Evolutionary conservation across 23 tunicate genomes (phyloP).

Genomic region (Ciona savignyi): DNA sequence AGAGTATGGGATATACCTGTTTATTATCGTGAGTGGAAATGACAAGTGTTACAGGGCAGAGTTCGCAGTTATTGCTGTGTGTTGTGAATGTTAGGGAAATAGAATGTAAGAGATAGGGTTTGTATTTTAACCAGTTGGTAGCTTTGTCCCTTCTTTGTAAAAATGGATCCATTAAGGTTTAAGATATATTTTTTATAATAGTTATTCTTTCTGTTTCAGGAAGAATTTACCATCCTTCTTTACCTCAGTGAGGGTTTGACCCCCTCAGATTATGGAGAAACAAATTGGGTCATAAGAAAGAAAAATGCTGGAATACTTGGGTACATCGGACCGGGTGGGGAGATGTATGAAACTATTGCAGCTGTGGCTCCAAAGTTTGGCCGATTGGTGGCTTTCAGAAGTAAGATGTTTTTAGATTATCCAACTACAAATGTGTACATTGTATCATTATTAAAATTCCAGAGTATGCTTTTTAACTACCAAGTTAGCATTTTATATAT

Average conservation of each 20-base stretch:
- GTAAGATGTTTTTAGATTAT: constrained; percentile 28
- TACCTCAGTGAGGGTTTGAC: constrained; percentile 62
- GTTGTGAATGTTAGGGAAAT: too few species aligned
- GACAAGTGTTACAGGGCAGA: too few species aligned
- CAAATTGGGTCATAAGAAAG: constrained; percentile 17
- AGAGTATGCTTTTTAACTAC: too few species aligned
- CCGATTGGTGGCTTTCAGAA: constrained; percentile 67
- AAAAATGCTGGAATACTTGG: constrained; percentile 41
- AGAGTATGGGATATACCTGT: too few species aligned
- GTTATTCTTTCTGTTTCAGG: constrained; percentile 14
- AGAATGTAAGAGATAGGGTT: too few species aligned
- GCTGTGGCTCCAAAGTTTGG: constrained; percentile 83
- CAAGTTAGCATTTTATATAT: too few species aligned
- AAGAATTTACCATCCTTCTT: constrained; percentile 62
- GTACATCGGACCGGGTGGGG: constrained; percentile 62
- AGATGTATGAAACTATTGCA: constrained; percentile 60
- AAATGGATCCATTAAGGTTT: not conserved
- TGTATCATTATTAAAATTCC: too few species aligned
- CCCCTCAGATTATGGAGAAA: constrained; percentile 54
- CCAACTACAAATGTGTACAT: too few species aligned
- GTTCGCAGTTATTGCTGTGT: too few species aligned
- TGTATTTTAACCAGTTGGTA: too few species aligned
- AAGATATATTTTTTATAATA: not conserved
- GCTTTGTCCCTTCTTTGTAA: too few species aligned
- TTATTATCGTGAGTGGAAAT: too few species aligned